These are phyloP conservation scores for Protonibea diacanthus DNA, from an alignment of 2,797 vertebrate species.

Conservation along the genomic window DNA sequence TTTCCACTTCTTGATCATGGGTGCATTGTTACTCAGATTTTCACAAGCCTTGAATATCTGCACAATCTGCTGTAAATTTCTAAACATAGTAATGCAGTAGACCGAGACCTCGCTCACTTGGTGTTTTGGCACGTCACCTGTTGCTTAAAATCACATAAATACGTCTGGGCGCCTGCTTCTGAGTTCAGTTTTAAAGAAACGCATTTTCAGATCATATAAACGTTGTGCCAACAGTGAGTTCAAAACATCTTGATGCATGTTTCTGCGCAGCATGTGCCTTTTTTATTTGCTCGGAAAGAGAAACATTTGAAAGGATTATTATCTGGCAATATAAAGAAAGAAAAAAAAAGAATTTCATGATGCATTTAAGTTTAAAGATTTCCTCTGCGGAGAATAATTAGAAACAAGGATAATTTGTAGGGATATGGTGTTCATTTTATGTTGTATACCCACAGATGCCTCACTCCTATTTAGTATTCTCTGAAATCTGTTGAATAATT, in stretches of 20 bases:
- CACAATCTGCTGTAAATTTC: constrained; percentile 42
- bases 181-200: constrained; percentile 22
- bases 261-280: background rate
- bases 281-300: background rate
- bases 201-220: background rate
- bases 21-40: constrained; percentile 23
- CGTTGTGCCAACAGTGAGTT: background rate
- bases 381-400: background rate
- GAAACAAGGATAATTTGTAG: constrained; percentile 8
- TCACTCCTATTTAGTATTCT: constrained; percentile 37
- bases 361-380: background rate
- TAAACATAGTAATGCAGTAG: constrained; percentile 10
- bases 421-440: constrained; percentile 16
- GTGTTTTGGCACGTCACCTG: constrained; percentile 19
- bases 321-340: background rate
- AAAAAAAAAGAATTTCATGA: background rate
- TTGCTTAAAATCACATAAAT: constrained; percentile 3
- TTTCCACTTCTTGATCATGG: constrained; percentile 47
- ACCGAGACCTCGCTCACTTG: background rate
- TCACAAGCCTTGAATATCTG: constrained; percentile 35
- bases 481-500: constrained; percentile 49
- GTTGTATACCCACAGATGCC: constrained; percentile 15
- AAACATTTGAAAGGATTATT: background rate
- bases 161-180: background rate
- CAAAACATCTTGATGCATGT: background rate